Percentiles rank a stretch among this genome's conserved stretches.
phyloP scores from a whole-genome alignment of 2,113 vertebrate genomes.

The Cyprinodon brontotheroides region DNA sequence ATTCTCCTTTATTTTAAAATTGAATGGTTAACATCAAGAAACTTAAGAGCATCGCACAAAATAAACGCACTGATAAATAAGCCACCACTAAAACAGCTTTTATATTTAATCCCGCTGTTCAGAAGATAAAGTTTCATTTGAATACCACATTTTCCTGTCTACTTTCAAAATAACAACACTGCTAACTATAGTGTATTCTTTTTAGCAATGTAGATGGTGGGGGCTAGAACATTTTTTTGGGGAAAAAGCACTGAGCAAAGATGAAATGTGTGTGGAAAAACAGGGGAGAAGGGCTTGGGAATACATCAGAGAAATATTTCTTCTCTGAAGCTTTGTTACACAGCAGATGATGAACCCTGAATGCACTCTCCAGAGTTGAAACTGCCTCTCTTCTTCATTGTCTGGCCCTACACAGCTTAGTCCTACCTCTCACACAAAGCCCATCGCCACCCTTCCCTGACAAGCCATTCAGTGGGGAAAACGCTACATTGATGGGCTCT shows the following conservation, averaged over 20 bases:
- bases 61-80: slow-evolving; percentile 42
- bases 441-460: slow-evolving; percentile 64
- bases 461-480: slow-evolving; percentile 65
- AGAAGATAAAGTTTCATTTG: slow-evolving; percentile 23
- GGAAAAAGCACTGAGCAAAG: slow-evolving; percentile 51
- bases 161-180: slow-evolving; percentile 27
- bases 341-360: slow-evolving; percentile 69
- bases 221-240: background rate
- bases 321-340: slow-evolving; percentile 49
- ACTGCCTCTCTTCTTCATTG: slow-evolving; percentile 62
- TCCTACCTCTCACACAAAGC: slow-evolving; percentile 60
- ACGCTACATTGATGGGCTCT: slow-evolving; percentile 65
- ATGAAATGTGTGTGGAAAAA: slow-evolving; percentile 41
- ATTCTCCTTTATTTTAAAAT: too few species aligned
- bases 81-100: slow-evolving; percentile 29
- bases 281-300: slow-evolving; percentile 29
- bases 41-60: slow-evolving; percentile 1
- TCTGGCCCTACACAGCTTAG: slow-evolving; percentile 56
- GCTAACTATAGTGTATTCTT: slow-evolving; percentile 21
- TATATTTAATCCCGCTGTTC: slow-evolving; percentile 33
- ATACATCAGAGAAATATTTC: slow-evolving; percentile 55
- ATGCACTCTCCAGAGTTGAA: slow-evolving; percentile 62
- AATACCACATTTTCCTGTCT: slow-evolving; percentile 19
- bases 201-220: slow-evolving; percentile 18
- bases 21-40: background rate